phyloP scores from a whole-genome alignment of 2,888 invertebrate species.

The Aplocera efformata region DNA sequence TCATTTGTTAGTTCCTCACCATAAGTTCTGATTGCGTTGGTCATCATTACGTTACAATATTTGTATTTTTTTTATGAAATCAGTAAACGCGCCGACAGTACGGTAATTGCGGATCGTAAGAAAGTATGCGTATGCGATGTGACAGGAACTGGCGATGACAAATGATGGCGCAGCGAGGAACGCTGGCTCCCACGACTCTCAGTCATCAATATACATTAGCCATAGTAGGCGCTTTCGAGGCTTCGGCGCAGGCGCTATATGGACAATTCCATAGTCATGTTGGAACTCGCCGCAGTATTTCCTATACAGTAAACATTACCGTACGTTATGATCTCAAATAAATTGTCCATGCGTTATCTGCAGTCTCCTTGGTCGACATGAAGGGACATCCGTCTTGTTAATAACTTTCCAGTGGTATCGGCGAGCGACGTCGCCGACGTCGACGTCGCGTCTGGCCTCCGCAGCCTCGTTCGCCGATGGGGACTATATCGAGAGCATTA shows the following conservation, averaged over 20 bases:
- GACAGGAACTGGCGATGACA: slow-evolving; percentile 73
- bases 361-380: slow-evolving; percentile 26
- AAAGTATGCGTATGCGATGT: slow-evolving; percentile 63
- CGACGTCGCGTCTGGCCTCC: slow-evolving; percentile 66
- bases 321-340: slow-evolving; percentile 35
- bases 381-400: slow-evolving; percentile 23
- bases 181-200: slow-evolving; percentile 59
- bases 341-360: slow-evolving; percentile 32
- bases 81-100: slow-evolving; percentile 63
- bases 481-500: slow-evolving; percentile 76
- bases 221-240: slow-evolving; percentile 28
- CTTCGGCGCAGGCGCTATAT: slow-evolving; percentile 25
- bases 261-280: slow-evolving; percentile 30
- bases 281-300: slow-evolving; percentile 26
- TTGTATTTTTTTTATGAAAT: slow-evolving; percentile 52
- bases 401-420: slow-evolving; percentile 22
- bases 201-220: slow-evolving; percentile 65
- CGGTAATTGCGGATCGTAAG: slow-evolving; percentile 71
- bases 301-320: slow-evolving; percentile 35
- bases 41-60: slow-evolving; percentile 47
- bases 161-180: slow-evolving; percentile 55
- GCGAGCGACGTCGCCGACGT: slow-evolving; percentile 40
- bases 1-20: slow-evolving; percentile 1
- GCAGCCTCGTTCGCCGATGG: slow-evolving; percentile 49
- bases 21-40: slow-evolving; percentile 37